Evolutionary conservation across 92 coral and sea anemone species (phyloP).

Genomic region (Bergia puertoricense): DNA sequence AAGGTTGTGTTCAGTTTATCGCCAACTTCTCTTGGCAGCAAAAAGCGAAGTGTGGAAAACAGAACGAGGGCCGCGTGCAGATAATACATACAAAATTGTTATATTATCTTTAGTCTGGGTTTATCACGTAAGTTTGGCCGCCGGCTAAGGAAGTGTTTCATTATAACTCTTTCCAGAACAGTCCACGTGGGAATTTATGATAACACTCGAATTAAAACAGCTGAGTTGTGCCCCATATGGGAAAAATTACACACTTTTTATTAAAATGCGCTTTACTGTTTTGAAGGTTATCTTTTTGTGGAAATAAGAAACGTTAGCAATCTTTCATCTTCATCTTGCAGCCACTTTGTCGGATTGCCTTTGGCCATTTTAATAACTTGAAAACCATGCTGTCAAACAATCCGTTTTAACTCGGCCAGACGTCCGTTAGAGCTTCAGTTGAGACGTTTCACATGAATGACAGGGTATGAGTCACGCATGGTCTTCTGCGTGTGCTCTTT

Average conservation of each 20-base stretch:
- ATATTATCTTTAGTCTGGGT: neutral
- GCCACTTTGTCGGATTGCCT: constrained; percentile 14
- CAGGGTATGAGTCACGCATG: too few species aligned
- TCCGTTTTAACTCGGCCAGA: too few species aligned
- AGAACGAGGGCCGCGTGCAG: neutral
- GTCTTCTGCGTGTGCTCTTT: too few species aligned
- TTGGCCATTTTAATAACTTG: neutral
- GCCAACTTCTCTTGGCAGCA: neutral
- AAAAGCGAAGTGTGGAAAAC: neutral
- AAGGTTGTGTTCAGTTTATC: neutral
- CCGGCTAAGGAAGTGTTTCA: constrained; percentile 16
- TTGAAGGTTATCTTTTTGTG: neutral
- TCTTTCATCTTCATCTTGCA: constrained; percentile 3
- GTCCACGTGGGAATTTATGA: constrained; percentile 19
- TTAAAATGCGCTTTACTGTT: neutral
- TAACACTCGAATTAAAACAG: neutral
- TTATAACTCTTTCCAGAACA: constrained; percentile 3
- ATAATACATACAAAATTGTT: neutral
- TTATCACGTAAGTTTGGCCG: constrained; percentile 1
- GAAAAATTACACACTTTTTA: neutral
- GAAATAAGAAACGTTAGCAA: neutral
- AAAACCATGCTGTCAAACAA: neutral
- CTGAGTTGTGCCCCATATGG: neutral
- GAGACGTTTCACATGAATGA: too few species aligned
- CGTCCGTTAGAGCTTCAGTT: too few species aligned